A percentile compares a stretch with the other conserved stretches of the same genome.
phyloP scores from a whole-genome alignment of 2,888 invertebrate genomes.

The Sthenelais limicola region DNA sequence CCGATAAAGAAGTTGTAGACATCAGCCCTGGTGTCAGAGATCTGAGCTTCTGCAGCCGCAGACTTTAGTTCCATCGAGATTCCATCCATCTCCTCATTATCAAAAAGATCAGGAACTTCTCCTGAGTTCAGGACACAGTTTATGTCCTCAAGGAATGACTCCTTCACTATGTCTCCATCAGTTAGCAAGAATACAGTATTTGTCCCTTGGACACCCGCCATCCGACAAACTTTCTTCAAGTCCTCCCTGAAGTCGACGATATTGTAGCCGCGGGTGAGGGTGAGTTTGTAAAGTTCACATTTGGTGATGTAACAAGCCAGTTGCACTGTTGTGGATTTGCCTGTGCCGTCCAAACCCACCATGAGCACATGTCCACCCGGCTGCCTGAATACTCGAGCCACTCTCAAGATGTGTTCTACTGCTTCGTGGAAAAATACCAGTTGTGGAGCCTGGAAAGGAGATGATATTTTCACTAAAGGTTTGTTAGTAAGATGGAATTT shows the following conservation, averaged over 20 bases:
- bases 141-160: conserved; percentile 71
- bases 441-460: conserved; percentile 61
- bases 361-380: conserved; percentile 71
- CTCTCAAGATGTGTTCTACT: conserved; percentile 69
- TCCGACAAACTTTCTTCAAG: conserved; percentile 66
- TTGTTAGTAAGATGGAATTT: too few species aligned
- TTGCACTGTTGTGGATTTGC: conserved; percentile 67
- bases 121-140: conserved; percentile 72
- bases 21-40: conserved; percentile 68
- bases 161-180: conserved; percentile 71
- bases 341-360: conserved; percentile 58
- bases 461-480: too few species aligned
- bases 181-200: conserved; percentile 70
- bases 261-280: conserved; percentile 67
- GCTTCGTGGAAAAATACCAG: conserved; percentile 72
- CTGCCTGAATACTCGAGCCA: conserved; percentile 70
- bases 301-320: conserved; percentile 67
- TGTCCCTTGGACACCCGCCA: conserved; percentile 65
- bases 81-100: conserved; percentile 70
- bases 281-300: conserved; percentile 67
- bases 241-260: conserved; percentile 69
- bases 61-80: conserved; percentile 70
- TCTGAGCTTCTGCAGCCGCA: conserved; percentile 65
- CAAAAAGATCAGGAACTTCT: conserved; percentile 72
- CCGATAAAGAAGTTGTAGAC: conserved; percentile 69